Base-by-base conservation (phyloP, 2,113 vertebrate genomes). In the Pomatorhinus ruficollis region DNA sequence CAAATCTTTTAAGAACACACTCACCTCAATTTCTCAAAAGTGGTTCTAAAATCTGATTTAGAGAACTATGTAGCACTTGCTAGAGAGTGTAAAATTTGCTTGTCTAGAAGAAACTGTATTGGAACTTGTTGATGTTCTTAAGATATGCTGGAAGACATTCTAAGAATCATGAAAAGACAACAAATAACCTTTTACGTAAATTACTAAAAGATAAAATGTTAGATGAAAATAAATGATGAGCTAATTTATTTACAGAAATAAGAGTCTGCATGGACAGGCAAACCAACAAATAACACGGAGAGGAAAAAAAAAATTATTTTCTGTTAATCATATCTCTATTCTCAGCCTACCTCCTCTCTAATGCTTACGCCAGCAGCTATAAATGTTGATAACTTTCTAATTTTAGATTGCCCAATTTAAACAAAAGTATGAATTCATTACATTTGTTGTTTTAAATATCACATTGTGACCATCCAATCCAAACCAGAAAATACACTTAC, bases 331-430 rank as follows among this genome's bases (percentile, higher is more conserved):
- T 66, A 50, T 15, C 52, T 77, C 83, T 47, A 28, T 66, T 94
- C 44, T 59, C n/a, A 95, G 85, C 45, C 88, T 57, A 75, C 33
- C 42, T 87, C 83, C 61, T 53, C 87, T 84, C 31, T 89, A 94
- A 61, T 68, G 63, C 49, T 61, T 81, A 63, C 21, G 28, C 60
- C 42, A 90, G 59, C 33, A 97, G 87, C n/a, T 82, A 78, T 42
- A 94, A 69, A 63, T 35, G 65, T 8, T 83, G 76, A 30, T 24
- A 77, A 92, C 10, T 30, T 88, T 60, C 74, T 96, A 90, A 90
- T 97, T 97, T 92, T 90, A 97, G 61, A 78, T 21, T 33, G 75
- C 42, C 15, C 24, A 80, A 65, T 72, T 96, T 87, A 90, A 96
- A 84, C 69, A 92, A 84, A 78, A 40, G 18, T 20, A 17, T 63